Percentiles rank a stretch among this genome's conserved stretches.
Evolutionary conservation across 2,888 invertebrate genomes (phyloP).

Genomic region (Andricus curvator): DNA sequence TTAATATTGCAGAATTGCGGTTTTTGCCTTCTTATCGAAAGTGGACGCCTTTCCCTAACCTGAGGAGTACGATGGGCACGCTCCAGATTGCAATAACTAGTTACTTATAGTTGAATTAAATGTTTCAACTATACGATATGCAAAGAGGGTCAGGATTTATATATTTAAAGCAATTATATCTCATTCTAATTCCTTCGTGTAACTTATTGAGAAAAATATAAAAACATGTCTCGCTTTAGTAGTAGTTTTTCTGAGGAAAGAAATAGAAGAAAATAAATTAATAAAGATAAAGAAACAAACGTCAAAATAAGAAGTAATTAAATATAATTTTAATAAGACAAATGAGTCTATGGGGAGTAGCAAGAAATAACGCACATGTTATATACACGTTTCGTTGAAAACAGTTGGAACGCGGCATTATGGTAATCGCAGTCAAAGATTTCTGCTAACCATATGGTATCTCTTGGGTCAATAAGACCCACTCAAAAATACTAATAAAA

Average conservation of each 20-base stretch:
- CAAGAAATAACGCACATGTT: conserved; percentile 10
- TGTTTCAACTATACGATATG: too few relatives aligned
- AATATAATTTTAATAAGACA: conserved; percentile 21
- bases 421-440: conserved; percentile 65
- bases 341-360: conserved; percentile 7
- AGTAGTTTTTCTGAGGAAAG: neutral
- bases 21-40: too few relatives aligned
- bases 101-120: too few relatives aligned
- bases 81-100: too few relatives aligned
- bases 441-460: conserved; percentile 69
- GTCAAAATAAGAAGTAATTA: neutral
- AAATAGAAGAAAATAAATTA: neutral
- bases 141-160: too few relatives aligned
- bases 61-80: too few relatives aligned
- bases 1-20: too few relatives aligned
- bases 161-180: too few relatives aligned
- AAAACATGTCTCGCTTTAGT: too few relatives aligned
- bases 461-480: conserved; percentile 43
- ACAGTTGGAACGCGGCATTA: conserved; percentile 69
- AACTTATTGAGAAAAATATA: too few relatives aligned
- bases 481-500: conserved; percentile 62
- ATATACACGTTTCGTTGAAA: conserved; percentile 55
- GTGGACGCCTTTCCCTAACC: too few relatives aligned
- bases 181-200: too few relatives aligned
- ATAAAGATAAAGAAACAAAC: neutral